A percentile compares a stretch with the other conserved stretches of the same genome.
phyloP scores from a whole-genome alignment of 2,113 vertebrate species.

The Platanista minor region DNA sequence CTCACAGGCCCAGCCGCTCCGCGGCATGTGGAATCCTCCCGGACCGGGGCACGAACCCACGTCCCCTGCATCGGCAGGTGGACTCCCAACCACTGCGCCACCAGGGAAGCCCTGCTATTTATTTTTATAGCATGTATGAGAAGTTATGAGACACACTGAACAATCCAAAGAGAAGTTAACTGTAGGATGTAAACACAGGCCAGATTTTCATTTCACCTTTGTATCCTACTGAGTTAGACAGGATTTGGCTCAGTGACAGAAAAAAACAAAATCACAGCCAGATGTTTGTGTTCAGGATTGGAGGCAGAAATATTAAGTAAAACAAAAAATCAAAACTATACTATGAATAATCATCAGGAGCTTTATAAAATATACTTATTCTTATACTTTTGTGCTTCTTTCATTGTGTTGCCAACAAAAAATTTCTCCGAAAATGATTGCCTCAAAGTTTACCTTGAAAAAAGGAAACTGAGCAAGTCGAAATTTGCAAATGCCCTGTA shows the following conservation, averaged over 20 bases:
- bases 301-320: neutral
- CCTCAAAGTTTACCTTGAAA: constrained; percentile 14
- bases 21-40: too few species aligned
- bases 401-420: constrained; percentile 48
- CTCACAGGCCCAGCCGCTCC: too few species aligned
- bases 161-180: neutral
- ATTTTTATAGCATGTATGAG: neutral
- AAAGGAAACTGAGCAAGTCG: neutral
- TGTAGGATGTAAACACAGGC: neutral
- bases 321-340: constrained; percentile 40
- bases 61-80: too few species aligned
- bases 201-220: neutral
- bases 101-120: too few species aligned
- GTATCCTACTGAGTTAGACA: neutral
- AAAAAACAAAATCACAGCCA: constrained; percentile 15
- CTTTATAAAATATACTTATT: constrained; percentile 55
- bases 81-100: too few species aligned
- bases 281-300: constrained; percentile 37
- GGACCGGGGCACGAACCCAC: too few species aligned
- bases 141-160: neutral
- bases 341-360: neutral
- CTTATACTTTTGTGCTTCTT: constrained; percentile 54
- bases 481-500: neutral
- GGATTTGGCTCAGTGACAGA: neutral
- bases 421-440: constrained; percentile 31